Evolutionary conservation across 2,797 vertebrate species (phyloP), one percentile per base, ranked within the genome.

Genomic region (Lagodon rhomboides): DNA sequence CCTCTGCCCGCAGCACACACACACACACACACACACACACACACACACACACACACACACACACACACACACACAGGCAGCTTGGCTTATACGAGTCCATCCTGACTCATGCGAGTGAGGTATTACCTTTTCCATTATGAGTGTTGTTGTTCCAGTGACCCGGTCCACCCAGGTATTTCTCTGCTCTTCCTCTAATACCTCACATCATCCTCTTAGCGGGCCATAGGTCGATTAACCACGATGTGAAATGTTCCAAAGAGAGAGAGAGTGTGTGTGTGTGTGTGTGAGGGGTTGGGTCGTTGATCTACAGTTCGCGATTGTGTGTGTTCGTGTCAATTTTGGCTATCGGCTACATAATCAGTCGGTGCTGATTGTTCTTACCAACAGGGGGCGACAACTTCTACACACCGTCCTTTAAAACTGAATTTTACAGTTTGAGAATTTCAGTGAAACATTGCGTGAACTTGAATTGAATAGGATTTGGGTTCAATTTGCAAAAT

Each of bases 181-280:
- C 55, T 68, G 23, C 68, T 74, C 67, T 34, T 34, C 43, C 75
- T 79, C 73, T 90, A 88, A 91, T 84, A 82, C 83, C 76, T 80
- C 44, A 67, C 76, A 50, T 90, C 86, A 91, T 93, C 93, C 87
- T 92, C 90, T 91, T 90, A 90, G 64, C 23, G 82, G 79, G 75
- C 59, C 69, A 79, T 41, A 86, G 86, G 86, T 88, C 58, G 75
- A 87, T 87, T 87, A 85, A 82, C 75, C 68, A 65, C 62, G 68
- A 85, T 89, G 75, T 89, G 75, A 87, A 88, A 85, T 85, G 61
- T 76, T 84, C 73, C 41, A 73, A 65, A 77, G 27, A 49, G 13
- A 49, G 54, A 23, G 23, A n/a, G 18, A n/a, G 7, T 15, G 49
- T 46, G 56, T 54, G 30, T 49, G 41, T 68, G 60, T 53, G 61